Evolutionary conservation across 2,888 invertebrate genomes (phyloP), one percentile per base, ranked within the genome.

Genomic region (Eupithecia subfuscata): DNA sequence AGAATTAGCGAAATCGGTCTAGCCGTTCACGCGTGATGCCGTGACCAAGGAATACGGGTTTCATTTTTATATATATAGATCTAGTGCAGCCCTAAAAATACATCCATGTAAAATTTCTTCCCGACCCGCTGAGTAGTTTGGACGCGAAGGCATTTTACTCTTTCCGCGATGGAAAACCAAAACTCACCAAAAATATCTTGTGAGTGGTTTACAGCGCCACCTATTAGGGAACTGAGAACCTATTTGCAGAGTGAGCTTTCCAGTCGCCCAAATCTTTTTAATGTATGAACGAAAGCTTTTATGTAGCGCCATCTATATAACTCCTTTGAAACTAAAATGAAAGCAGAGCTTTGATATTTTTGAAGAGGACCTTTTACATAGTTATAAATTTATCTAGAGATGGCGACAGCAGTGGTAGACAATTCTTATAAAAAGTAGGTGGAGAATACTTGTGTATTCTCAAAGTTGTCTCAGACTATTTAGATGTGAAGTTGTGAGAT

Each of bases 231-330:
- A 56, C 52, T 11, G 52, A 56, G 52, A 56, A 56, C 3, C 11
- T 56, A 22, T 56, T 56, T 56, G 11, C n/a, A 11, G 11, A 56
- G 52, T 56, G 52, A 56, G 52, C 52, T 56, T 56, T 56, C 22
- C n/a, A 56, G 52, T 56, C 52, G 11, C 52, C 52, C 52, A 56
- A 22, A 11, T 1, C 52, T 56, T 63, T 18, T 16, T 30, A 63
- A 30, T 63, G 63, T 63, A 52, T n/a, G 52, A 18, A 60, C 22
- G 18, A 34, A 56, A 63, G 74, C 73, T 71, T 64, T 72, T 8
- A 16, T 22, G 37, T 18, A 65, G 25, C 70, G 76, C 76, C 76
- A 76, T 70, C 76, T 76, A 6, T 71, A 7, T 12, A 65, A 56
- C 37, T n/a, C 64, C 43, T 11, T 22, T 37, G 22, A n/a, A 73